Percentiles rank a stretch among this genome's conserved stretches.
Conservation (phyloP, 2,888 invertebrate species). For the Nudaria mundana region DNA sequence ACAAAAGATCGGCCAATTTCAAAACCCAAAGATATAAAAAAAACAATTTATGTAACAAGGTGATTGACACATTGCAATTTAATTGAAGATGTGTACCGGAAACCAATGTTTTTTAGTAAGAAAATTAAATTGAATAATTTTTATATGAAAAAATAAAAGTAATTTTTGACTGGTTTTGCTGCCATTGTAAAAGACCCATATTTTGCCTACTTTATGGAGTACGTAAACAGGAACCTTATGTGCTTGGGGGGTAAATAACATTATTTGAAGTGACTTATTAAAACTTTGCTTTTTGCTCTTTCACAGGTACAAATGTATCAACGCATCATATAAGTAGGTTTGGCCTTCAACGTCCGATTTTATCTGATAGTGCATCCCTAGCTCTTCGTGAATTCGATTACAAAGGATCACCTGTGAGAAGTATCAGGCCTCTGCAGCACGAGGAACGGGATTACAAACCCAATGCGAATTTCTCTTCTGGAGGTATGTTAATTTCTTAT, state of each 20-base stretch:
- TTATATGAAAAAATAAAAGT: neutral
- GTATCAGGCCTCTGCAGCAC: conserved; percentile 77
- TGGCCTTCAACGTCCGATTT: conserved; percentile 86
- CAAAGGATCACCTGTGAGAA: conserved; percentile 78
- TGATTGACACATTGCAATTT: conserved; percentile 72
- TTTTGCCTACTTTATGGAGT: too few relatives aligned
- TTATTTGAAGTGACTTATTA: too few relatives aligned
- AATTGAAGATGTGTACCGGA: conserved; percentile 47
- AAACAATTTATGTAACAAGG: conserved; percentile 57
- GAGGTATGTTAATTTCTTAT: conserved; percentile 50
- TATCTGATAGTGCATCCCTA: conserved; percentile 77
- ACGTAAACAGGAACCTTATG: too few relatives aligned
- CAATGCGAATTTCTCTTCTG: conserved; percentile 75
- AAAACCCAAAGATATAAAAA: conserved; percentile 41
- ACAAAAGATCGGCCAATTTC: conserved; percentile 44
- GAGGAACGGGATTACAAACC: conserved; percentile 84
- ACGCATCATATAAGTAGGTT: conserved; percentile 87
- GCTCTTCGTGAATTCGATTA: conserved; percentile 81
- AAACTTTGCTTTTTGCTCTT: neutral
- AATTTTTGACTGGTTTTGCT: too few relatives aligned
- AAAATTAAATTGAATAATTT: conserved; percentile 19
- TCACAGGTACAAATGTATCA: conserved; percentile 78
- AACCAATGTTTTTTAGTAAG: conserved; percentile 25
- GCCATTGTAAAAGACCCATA: neutral
- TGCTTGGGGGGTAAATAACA: too few relatives aligned